A percentile compares a stretch with the other conserved stretches of the same genome.
Conservation (phyloP, 2,888 invertebrate species). For the Ennomos fuscantarius region DNA sequence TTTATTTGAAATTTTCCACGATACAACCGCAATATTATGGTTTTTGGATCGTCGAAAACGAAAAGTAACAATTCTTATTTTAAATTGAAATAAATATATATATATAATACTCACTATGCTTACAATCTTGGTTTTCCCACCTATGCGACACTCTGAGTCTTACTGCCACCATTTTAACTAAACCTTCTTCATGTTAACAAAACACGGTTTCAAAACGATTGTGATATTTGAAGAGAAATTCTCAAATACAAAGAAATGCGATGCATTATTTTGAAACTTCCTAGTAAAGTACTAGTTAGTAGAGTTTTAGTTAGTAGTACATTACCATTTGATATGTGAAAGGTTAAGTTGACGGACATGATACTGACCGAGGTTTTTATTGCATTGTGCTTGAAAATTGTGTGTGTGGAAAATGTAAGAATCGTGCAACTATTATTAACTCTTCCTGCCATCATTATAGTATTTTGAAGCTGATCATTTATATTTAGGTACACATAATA, state of each 20-base stretch:
- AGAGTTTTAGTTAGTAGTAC: conserved; percentile 37
- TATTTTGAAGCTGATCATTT: no score
- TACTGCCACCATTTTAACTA: conserved; percentile 1
- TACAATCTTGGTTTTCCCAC: neutral
- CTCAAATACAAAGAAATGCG: conserved; percentile 52
- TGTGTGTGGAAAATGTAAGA: conserved; percentile 58
- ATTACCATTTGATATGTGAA: conserved; percentile 46
- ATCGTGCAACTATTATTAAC: no score
- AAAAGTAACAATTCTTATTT: no score
- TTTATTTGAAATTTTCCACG: no score
- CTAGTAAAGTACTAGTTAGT: conserved; percentile 41
- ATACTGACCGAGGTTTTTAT: conserved; percentile 48
- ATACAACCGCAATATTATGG: no score
- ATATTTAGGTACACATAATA: no score
- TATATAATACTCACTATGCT: no score
- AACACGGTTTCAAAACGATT: conserved; percentile 52
- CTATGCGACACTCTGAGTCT: neutral
- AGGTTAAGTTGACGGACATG: conserved; percentile 55
- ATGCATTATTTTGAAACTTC: conserved; percentile 61
- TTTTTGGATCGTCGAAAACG: no score
- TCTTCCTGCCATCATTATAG: no score
- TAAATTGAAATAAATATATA: no score
- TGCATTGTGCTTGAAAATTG: conserved; percentile 47
- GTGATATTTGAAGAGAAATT: conserved; percentile 51
- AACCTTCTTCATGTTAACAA: conserved; percentile 33